Evolutionary conservation across 2,888 invertebrate genomes (phyloP).

Genomic region (Dorcus hopei): DNA sequence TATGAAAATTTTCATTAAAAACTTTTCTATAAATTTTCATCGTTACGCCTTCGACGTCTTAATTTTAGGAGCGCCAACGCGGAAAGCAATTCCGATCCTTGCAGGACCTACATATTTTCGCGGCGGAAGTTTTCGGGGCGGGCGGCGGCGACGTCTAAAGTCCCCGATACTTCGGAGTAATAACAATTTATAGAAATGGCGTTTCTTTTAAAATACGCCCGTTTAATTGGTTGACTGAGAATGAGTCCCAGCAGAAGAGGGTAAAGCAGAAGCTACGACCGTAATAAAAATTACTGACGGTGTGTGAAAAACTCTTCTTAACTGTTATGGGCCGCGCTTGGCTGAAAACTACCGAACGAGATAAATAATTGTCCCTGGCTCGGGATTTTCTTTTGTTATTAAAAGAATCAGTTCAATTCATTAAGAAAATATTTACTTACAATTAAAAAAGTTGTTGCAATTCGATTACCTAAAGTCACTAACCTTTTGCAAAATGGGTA

Average conservation of each 20-base stretch:
- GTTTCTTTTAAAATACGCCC: constrained; percentile 44
- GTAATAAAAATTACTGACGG: constrained; percentile 41
- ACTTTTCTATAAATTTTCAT: no score
- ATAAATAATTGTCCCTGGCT: constrained; percentile 21
- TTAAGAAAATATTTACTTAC: neutral
- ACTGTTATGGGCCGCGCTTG: constrained; percentile 31
- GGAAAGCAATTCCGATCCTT: neutral
- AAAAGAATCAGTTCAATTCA: no score
- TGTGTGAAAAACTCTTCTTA: constrained; percentile 34
- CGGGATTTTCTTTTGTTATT: neutral
- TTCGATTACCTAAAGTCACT: no score
- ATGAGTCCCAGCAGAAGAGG: constrained; percentile 43
- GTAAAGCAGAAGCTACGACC: constrained; percentile 40
- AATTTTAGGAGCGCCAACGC: neutral
- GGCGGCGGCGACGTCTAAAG: constrained; percentile 12
- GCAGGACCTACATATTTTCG: constrained; percentile 5
- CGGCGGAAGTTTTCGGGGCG: constrained; percentile 12
- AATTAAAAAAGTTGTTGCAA: no score
- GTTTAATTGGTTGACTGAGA: constrained; percentile 48
- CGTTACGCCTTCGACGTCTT: no score
- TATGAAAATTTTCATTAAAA: no score
- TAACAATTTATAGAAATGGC: constrained; percentile 46
- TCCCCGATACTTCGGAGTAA: constrained; percentile 20
- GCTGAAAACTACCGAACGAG: constrained; percentile 23
- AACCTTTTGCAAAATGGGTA: no score